Conservation (phyloP, 2,888 invertebrate species). For the Synergus japonicus region DNA sequence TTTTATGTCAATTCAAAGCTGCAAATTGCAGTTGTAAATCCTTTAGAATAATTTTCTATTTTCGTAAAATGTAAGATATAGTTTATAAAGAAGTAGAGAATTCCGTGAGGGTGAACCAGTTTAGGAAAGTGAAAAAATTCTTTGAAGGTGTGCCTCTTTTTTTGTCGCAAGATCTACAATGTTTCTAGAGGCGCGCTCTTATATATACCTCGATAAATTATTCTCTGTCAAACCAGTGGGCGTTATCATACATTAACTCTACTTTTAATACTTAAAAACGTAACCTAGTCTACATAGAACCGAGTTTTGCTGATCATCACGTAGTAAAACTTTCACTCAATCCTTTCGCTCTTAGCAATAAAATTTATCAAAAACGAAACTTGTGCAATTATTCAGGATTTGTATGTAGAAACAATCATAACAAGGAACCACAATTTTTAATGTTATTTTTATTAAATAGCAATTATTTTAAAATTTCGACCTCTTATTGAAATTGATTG, state of each 20-base stretch:
- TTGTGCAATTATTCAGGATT: neutral
- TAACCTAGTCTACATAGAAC: neutral
- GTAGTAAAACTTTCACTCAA: neutral
- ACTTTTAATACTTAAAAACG: constrained; percentile 15
- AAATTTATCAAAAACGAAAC: neutral
- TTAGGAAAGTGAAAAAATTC: neutral
- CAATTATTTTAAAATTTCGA: too few species aligned
- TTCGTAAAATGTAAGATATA: neutral
- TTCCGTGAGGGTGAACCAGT: neutral
- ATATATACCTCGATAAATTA: constrained; percentile 30
- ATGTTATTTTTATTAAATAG: too few species aligned
- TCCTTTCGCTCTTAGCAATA: neutral
- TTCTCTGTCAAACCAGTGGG: constrained; percentile 36
- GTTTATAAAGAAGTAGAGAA: neutral
- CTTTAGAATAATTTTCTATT: neutral
- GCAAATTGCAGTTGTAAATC: too few species aligned
- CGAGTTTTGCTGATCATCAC: neutral
- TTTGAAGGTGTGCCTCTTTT: neutral
- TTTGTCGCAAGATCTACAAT: neutral
- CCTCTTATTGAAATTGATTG: neutral
- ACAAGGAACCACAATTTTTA: neutral
- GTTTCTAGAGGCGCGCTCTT: constrained; percentile 2
- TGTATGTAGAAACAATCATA: neutral
- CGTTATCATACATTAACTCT: constrained; percentile 17
- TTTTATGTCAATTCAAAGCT: too few species aligned